Evolutionary conservation across 2,113 vertebrate species (phyloP), one percentile per base, ranked within the genome.

Genomic region (Lathamus discolor): DNA sequence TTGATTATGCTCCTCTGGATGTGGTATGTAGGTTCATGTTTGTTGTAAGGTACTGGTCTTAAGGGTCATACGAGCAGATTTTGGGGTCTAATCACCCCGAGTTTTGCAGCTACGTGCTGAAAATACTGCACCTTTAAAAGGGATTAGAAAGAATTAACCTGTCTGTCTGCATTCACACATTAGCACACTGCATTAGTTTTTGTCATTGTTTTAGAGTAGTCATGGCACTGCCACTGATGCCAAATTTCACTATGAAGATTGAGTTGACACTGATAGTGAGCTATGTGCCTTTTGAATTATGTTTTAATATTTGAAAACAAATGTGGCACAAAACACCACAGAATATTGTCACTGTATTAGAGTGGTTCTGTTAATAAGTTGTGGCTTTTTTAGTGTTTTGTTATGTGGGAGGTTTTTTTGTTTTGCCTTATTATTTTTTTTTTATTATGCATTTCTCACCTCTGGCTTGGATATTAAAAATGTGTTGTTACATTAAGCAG

Each of bases 1-100:
- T 99, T 46, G 99, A 99, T 96, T 99, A 99, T 68, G 99, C 99
- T 27, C 98, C 99, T 77, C 97, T 99, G 86, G 99, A 99, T 57
- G 99, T 99, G 98, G 99, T 99, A 97, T 70, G 98, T 97, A 43
- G 19, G 13, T 84, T 67, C 51, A 6, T 43, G 11, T 70, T 90
- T 2, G 4, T 19, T 93, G 24, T 82, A 59, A 52, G 11, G 23
- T 43, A 11, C 24, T 41, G 19, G 3, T 57, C 9, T 44, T 88
- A 7, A 28, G 15, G 69, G 24, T 20, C 3, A 0, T 12, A 7
- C 2, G 51, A 44, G 46, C 28, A 62, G 6, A 39, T 75, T 68
- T 78, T 41, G 19, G 33, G 43, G 31, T 41, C 7, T 59, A 8
- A 31, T 44, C 23, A 13, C 67, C 5, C 4, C 24, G 49, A 59